These are phyloP conservation scores for Ascidia mentula DNA, from an alignment of 23 tunicate species.

Conservation along the genomic window DNA sequence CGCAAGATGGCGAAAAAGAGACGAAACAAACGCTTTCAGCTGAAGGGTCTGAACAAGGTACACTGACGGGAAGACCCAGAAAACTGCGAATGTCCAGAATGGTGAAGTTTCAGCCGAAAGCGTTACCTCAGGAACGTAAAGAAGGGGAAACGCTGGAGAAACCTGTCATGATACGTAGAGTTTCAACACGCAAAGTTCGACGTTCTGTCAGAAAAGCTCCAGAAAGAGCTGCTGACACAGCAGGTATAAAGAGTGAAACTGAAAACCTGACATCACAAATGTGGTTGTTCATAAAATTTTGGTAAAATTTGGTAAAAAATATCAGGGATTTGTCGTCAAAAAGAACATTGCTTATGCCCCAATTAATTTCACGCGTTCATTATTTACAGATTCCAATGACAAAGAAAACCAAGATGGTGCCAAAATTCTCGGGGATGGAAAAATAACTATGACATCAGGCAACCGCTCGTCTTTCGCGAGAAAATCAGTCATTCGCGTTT, in stretches of 20 bases:
- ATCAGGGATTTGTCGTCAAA: no score
- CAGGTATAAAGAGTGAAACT: no score
- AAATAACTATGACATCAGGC: neutral
- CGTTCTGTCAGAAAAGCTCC: slow-evolving; percentile 1
- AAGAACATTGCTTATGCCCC: no score
- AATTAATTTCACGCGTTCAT: no score
- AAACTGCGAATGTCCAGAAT: slow-evolving; percentile 58
- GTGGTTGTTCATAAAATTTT: no score
- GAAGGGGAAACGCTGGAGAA: neutral
- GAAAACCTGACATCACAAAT: no score
- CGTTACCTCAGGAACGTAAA: neutral
- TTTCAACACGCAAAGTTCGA: neutral
- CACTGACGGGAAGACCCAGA: slow-evolving; percentile 17
- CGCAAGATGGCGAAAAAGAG: neutral
- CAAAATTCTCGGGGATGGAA: neutral
- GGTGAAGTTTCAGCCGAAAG: slow-evolving; percentile 24
- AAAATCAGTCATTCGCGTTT: neutral
- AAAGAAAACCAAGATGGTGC: neutral
- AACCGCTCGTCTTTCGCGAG: neutral
- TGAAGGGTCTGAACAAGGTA: neutral
- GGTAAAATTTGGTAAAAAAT: no score
- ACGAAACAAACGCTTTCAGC: neutral
- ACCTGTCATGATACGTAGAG: neutral
- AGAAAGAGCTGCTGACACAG: no score
- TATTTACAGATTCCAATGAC: no score